Evolutionary conservation across 2,888 invertebrate species (phyloP), one percentile per base, ranked within the genome.

Genomic region (Drosophila buzzatii): DNA sequence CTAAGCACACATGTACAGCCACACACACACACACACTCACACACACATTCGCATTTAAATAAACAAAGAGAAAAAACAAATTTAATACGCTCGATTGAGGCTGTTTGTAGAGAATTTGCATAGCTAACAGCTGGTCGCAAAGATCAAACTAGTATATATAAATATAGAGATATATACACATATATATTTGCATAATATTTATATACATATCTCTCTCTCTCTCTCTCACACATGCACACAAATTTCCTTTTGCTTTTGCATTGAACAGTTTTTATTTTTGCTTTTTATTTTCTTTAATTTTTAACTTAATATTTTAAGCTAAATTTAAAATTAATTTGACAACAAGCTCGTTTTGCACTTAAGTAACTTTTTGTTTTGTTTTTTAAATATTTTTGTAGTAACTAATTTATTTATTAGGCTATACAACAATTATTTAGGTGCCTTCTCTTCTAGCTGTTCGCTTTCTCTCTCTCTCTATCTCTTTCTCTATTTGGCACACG

Each of bases 301-400:
- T 58, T 16, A 20, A 33, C 20, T 35, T 56, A 31, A 14, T 64
- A 59, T 45, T 33, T 73, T 66, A 75, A 77, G 77, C 88, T 82
- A 85, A 81, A 55, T 71, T 63, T 72, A 70, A 87, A 82, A 79
- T 72, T 82, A 79, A 85, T 90, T 85, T 79, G 89, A 86, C 91
- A 90, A 86, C 91, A 86, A 86, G 86, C 86, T 86, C 86, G 90
- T 90, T 86, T 90, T 89, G 85, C 90, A 90, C 88, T 90, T 86
- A 86, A 85, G 70, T 87, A 85, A 82, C 81, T 60, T 65, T 82
- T 76, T 18, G n/a, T 65, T 82, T 76, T 27, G 6, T 47, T 5
- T 14, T 49, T 18, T 37, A 7, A 61, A 61, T 37, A 10, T 42
- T 3, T 5, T 70, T 73, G 62, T 74, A 65, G 59, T 31, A 39